Conservation (phyloP, 2,888 invertebrate species). For the Ecdyonurus torrentis region DNA sequence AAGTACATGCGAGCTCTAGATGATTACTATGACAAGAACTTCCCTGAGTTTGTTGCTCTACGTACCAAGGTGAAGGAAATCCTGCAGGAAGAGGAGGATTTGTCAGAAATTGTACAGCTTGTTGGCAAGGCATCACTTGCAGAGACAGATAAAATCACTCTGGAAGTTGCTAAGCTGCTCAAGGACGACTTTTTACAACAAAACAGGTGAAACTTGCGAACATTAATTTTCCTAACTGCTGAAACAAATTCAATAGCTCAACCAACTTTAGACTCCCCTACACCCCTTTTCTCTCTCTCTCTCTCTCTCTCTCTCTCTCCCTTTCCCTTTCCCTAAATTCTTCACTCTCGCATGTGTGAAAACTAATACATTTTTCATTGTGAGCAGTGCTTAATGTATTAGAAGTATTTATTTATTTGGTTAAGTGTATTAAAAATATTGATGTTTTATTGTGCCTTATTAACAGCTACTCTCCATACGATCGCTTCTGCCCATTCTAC, state of each 20-base stretch:
- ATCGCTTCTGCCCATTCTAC: constrained; percentile 99
- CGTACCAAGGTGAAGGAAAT: constrained; percentile 94
- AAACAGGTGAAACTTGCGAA: constrained; percentile 89
- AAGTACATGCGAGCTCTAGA: constrained; percentile 98
- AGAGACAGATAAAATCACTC: constrained; percentile 97
- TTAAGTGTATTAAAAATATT: no score
- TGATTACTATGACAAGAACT: constrained; percentile 98
- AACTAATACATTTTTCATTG: background rate
- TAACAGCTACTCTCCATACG: constrained; percentile 68
- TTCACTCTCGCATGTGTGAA: background rate
- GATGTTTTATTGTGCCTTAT: constrained; percentile 1
- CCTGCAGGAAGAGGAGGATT: constrained; percentile 95
- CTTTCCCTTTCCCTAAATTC: no score
- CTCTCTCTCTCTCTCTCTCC: no score
- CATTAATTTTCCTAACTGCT: no score
- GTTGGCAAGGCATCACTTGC: constrained; percentile 98
- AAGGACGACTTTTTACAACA: constrained; percentile 99
- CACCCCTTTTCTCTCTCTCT: no score
- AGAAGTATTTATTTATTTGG: no score
- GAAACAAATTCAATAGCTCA: no score
- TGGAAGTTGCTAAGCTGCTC: constrained; percentile 94
- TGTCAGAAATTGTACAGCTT: constrained; percentile 98
- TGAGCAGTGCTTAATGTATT: background rate
- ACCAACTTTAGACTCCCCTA: no score
- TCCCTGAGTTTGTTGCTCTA: constrained; percentile 89